Evolutionary conservation across 2,113 vertebrate species (phyloP).

Genomic region (Carollia perspicillata): DNA sequence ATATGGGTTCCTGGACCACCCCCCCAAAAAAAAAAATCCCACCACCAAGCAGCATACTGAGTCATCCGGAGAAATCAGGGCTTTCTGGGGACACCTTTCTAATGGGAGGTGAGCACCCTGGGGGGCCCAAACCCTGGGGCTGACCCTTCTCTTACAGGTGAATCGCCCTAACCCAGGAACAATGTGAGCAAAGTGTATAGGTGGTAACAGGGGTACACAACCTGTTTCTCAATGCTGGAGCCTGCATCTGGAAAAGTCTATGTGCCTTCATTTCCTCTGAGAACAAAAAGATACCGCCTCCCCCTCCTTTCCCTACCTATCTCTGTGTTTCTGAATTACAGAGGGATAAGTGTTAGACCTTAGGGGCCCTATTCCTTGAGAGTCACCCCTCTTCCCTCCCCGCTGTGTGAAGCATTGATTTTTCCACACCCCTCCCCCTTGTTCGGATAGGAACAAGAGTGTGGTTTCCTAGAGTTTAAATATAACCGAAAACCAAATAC

Average conservation of each 20-base stretch:
- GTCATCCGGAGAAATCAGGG: background rate
- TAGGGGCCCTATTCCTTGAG: background rate
- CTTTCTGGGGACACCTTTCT: background rate
- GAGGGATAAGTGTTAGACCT: background rate
- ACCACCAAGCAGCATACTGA: too few relatives aligned
- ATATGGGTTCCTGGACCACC: background rate
- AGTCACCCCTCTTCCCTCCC: background rate
- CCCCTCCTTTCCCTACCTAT: background rate
- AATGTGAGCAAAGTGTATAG: background rate
- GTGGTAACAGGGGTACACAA: background rate
- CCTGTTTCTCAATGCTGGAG: background rate
- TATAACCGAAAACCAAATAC: background rate
- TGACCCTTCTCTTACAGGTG: background rate
- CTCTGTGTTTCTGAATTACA: background rate
- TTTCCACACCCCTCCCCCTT: background rate
- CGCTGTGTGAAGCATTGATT: background rate
- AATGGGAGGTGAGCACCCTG: background rate
- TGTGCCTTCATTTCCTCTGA: background rate
- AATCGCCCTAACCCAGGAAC: background rate
- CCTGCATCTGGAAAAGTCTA: background rate
- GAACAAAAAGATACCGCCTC: background rate
- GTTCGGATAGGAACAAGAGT: background rate
- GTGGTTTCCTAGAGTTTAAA: background rate
- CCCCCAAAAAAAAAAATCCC: background rate
- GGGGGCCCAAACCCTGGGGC: background rate